A percentile compares a stretch with the other conserved stretches of the same genome.
phyloP scores from a whole-genome alignment of 2,888 invertebrate species.

The Thera obeliscata region DNA sequence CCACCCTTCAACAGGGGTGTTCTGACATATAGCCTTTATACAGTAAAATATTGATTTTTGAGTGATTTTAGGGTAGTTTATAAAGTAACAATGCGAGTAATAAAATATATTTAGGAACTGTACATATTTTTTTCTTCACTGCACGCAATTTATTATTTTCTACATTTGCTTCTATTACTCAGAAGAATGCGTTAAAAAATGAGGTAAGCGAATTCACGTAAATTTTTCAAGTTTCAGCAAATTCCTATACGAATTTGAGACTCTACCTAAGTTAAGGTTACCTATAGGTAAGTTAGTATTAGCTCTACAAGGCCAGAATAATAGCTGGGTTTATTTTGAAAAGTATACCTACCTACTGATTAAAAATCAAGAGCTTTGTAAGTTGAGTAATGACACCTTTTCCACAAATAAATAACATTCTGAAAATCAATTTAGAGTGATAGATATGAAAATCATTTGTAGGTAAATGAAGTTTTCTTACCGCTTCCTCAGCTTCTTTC shows the following conservation, averaged over 20 bases:
- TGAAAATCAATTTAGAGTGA: no score
- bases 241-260: neutral
- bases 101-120: neutral
- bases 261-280: neutral
- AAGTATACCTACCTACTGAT: neutral
- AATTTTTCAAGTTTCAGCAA: neutral
- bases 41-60: slow-evolving; percentile 38
- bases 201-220: neutral
- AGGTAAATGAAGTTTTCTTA: slow-evolving; percentile 65
- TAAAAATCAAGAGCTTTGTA: no score
- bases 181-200: no score
- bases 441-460: no score
- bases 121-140: neutral
- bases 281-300: no score
- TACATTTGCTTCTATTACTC: no score
- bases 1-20: slow-evolving; percentile 50
- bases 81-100: slow-evolving; percentile 8
- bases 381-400: no score
- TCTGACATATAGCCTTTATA: slow-evolving; percentile 24
- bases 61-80: slow-evolving; percentile 17
- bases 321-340: no score
- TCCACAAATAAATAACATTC: no score
- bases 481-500: slow-evolving; percentile 91
- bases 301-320: no score
- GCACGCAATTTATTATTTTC: no score